phyloP scores from a whole-genome alignment of 2,797 vertebrate species.

The Enteromius radiatus region DNA sequence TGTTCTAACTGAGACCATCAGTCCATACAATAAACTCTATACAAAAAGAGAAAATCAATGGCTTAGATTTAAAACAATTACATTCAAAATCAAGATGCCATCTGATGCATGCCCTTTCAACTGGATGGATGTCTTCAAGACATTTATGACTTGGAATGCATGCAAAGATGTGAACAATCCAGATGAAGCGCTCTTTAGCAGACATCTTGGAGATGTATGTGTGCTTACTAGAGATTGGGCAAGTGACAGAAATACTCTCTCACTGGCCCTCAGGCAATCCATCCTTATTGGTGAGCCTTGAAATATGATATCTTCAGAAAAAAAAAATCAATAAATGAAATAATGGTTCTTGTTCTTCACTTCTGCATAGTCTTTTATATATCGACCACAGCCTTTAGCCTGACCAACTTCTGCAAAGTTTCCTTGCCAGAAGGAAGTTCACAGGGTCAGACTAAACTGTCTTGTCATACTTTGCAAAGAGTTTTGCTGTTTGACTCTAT shows the following conservation, averaged over 20 bases:
- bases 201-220: neutral
- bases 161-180: neutral
- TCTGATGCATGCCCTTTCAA: neutral
- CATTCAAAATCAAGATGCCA: neutral
- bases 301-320: slow-evolving; percentile 8
- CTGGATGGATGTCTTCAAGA: neutral
- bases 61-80: neutral
- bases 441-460: neutral
- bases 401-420: slow-evolving; percentile 7
- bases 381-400: slow-evolving; percentile 21
- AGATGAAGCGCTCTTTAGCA: neutral
- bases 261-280: neutral
- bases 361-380: slow-evolving; percentile 14
- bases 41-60: neutral
- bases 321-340: slow-evolving; percentile 23
- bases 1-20: neutral
- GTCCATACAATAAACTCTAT: neutral
- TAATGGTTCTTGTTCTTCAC: slow-evolving; percentile 6
- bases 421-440: slow-evolving; percentile 25
- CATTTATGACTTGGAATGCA: neutral
- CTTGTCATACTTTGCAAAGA: slow-evolving; percentile 13
- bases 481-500: neutral
- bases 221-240: neutral
- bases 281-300: slow-evolving; percentile 1
- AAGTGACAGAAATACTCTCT: slow-evolving; percentile 4